phyloP scores from a whole-genome alignment of 2,797 vertebrate species.

The Hirundo rustica region DNA sequence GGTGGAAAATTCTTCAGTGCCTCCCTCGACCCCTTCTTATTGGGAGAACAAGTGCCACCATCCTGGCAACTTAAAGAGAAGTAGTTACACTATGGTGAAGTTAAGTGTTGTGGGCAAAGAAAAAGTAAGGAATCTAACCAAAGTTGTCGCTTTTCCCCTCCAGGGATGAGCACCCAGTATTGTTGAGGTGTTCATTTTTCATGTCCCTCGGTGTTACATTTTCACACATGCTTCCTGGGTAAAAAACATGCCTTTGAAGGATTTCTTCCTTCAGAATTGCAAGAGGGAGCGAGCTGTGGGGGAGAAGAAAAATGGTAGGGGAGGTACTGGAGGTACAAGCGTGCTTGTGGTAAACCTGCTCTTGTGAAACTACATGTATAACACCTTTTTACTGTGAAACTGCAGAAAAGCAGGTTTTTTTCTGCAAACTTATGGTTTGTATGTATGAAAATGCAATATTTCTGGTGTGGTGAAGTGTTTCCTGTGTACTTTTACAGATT shows the following conservation, averaged over 20 bases:
- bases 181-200: background rate
- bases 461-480: slow-evolving; percentile 26
- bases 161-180: background rate
- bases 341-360: background rate
- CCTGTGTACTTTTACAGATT: background rate
- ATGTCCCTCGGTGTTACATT: background rate
- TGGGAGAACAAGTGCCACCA: background rate
- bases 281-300: background rate
- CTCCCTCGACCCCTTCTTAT: background rate
- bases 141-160: accelerated
- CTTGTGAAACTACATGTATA: background rate
- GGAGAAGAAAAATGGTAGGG: background rate
- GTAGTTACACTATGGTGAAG: background rate
- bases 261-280: background rate
- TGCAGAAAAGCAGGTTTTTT: slow-evolving; percentile 41
- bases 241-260: background rate
- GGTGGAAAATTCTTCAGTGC: background rate
- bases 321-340: background rate
- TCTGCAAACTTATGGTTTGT: background rate
- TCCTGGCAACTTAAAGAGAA: background rate
- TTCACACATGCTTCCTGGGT: accelerated
- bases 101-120: background rate
- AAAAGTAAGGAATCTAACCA: background rate
- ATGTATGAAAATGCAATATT: slow-evolving; percentile 53
- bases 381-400: background rate